Base-by-base conservation (phyloP, 2,888 invertebrate species). In the Entomobrya proxima region DNA sequence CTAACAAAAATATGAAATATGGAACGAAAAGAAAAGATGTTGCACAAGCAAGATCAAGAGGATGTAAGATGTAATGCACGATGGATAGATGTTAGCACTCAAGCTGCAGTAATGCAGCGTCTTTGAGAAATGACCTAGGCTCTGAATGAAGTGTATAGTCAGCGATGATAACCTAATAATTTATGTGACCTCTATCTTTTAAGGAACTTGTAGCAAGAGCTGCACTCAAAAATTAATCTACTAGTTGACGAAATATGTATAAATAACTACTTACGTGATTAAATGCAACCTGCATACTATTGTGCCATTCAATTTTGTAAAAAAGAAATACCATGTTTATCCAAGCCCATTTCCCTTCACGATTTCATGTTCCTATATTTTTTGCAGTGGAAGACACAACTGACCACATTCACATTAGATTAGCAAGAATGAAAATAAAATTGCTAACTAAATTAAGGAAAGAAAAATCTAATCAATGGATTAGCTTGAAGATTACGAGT, bases 381-480 rank as follows among this genome's bases (percentile, higher is more conserved):
- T n/a, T n/a, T n/a, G n/a, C n/a, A n/a, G n/a, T n/a, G 78, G 84
- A 84, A 84, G 84, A 78, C 76, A 77, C 72, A 83, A n/a, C n/a
- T n/a, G n/a, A n/a, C n/a, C n/a, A n/a, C n/a, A n/a, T n/a, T n/a
- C n/a, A n/a, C 37, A 74, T 69, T 83, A 75, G 75, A 75, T 82
- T 75, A 82, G 67, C 82, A 75, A 44, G 18, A 69, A 27, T 27
- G 40, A 64, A 44, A 80, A 82, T 21, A 37, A 74, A 27, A 67
- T 37, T n/a, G n/a, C n/a, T 7, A 1, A 52, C n/a, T 58, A 74
- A 50, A 76, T 81, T 76, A 50, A 32, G 82, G 75, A 81, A 81
- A 81, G 80, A 74, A 74, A 72, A 81, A 61, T 30, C 81, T 32
- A 61, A 18, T 15, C 75, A 35, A 50, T 76, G 74, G 32, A 74